These are phyloP conservation scores for Oryzias melastigma DNA, from an alignment of 2,113 vertebrate species.

Conservation along the genomic window DNA sequence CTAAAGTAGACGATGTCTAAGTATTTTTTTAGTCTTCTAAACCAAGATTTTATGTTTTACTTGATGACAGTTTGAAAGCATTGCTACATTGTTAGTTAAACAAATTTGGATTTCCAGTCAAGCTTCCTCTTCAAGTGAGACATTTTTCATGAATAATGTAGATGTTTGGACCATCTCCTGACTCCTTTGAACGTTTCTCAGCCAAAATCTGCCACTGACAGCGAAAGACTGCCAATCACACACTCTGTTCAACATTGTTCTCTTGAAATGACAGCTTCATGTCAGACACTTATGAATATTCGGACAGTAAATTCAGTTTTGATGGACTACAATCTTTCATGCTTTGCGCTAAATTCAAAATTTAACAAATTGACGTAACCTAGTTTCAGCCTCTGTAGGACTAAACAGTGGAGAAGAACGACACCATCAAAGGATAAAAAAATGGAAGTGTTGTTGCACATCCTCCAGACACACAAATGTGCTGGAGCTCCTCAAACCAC, in stretches of 20 bases:
- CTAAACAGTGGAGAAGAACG: constrained; percentile 9
- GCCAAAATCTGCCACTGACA: constrained; percentile 10
- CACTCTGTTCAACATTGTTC: constrained; percentile 5
- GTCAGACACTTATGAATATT: too few species aligned
- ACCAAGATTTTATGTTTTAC: neutral
- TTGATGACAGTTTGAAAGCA: constrained; percentile 36
- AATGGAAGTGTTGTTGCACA: constrained; percentile 17
- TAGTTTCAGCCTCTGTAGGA: constrained; percentile 22
- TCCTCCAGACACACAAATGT: constrained; percentile 16
- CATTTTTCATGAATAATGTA: constrained; percentile 52
- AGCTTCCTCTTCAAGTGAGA: too few species aligned
- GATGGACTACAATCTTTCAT: too few species aligned
- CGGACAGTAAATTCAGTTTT: too few species aligned
- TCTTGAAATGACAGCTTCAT: constrained; percentile 1
- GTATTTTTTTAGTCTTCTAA: too few species aligned
- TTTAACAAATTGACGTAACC: constrained; percentile 28
- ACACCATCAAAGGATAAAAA: constrained; percentile 14
- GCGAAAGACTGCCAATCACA: constrained; percentile 7
- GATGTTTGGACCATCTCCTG: constrained; percentile 26
- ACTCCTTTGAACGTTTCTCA: constrained; percentile 20
- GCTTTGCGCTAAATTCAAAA: neutral
- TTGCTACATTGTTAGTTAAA: constrained; percentile 1
- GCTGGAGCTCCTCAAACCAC: constrained; percentile 25
- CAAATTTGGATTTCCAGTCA: too few species aligned
- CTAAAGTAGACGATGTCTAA: too few species aligned